Evolutionary conservation across 2,888 invertebrate species (phyloP), one percentile per base, ranked within the genome.

Genomic region (Spodoptera exigua): DNA sequence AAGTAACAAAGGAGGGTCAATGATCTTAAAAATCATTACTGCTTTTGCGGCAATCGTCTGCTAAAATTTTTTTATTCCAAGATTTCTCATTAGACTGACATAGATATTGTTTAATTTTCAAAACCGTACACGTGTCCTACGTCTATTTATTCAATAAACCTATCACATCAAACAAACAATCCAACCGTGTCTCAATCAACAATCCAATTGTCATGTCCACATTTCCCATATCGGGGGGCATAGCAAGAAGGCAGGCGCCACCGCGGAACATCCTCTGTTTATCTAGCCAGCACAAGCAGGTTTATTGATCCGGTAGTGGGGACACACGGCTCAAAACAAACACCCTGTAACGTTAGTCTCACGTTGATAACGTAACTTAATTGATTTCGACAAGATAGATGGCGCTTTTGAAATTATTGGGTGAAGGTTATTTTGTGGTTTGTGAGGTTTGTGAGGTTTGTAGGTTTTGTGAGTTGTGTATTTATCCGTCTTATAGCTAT

Each of bases 241-340:
- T 7, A 14, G 36, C 36, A 54, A 47, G 52, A 52, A 59, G 53
- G 34, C 66, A 68, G 75, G 69, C 70, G 70, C 66, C 74, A 49
- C 69, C 60, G 52, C 58, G 74, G 66, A 54, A 71, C 61, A 76
- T 68, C 65, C 61, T 63, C 60, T 78, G 77, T 81, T 81, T 80
- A 72, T 67, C 72, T 67, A 74, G 27, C 16, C 56, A 54, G 62
- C 51, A 52, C 64, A 58, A 59, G 60, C 67, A 53, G 76, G 61
- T 69, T 59, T 79, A 82, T 81, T 65, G 82, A 82, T 79, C 74
- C 57, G n/a, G 57, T 41, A 39, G 57, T 47, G 53, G 46, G 48
- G 71, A 65, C 58, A 67, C 62, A 48, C 47, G 39, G 53, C 49
- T 49, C 61, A 55, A 35, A 39, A 72, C 63, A 69, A 48, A 58